Base-by-base conservation (phyloP, 2,797 vertebrate genomes). In the Danio jaintianensis region DNA sequence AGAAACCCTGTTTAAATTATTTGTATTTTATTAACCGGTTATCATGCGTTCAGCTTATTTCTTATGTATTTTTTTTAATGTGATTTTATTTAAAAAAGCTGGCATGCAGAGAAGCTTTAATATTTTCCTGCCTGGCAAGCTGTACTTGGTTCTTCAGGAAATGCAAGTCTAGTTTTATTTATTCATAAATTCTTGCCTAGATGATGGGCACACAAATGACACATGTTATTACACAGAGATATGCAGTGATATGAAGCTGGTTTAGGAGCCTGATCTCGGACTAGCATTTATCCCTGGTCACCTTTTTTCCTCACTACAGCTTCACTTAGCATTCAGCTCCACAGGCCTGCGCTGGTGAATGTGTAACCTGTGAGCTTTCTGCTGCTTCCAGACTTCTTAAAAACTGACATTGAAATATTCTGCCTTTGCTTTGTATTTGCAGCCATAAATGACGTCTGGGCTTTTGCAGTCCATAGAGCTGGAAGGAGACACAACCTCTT, bases 361-460 rank as follows among this genome's bases (percentile, higher is more conserved):
- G 62, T 52, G 75, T 52, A 59, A 79, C 55, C 61, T 47, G 55
- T 38, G 70, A 75, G 62, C 64, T 63, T 36, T 43, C 71, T 52
- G 53, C 61, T 61, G 53, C 62, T 61, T 67, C 55, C 40, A 50
- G 42, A 61, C 29, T 71, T 76, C 38, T 79, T 74, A 45, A 68
- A 29, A 55, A 62, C 50, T 45, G 71, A 62, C 59, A 58, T 75
- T 69, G 47, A 68, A 79, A 79, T 74, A 75, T 75, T 47, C 70
- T 38, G 62, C 10, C 6, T 50, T 48, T 68, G 48, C 58, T 68
- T n/a, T 29, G 58, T 64, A n/a, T 59, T 55, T 75, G 6, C 15
- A 61, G 45, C 43, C 8, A 43, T 79, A 69, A 78, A 73, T 74
- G 53, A 79, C 50, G 3, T 61, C 53, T 74, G 45, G 47, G 45